phyloP scores from a whole-genome alignment of 2,797 vertebrate genomes.

The Choloepus didactylus region DNA sequence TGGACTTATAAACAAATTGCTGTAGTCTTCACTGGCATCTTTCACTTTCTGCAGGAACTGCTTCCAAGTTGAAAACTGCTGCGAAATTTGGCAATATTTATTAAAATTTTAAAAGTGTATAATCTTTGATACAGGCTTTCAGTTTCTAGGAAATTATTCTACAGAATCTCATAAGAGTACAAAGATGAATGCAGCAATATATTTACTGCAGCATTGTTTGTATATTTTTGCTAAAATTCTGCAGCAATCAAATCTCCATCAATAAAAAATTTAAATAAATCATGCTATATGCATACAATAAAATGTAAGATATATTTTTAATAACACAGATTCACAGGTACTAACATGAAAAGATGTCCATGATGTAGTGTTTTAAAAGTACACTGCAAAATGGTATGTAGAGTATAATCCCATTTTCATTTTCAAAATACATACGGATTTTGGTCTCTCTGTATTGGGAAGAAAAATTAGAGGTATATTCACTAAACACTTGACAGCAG shows the following conservation, averaged over 20 bases:
- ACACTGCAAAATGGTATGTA: conserved; percentile 4
- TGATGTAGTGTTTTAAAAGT: neutral
- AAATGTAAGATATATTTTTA: neutral
- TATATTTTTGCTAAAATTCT: conserved; percentile 17
- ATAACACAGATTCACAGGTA: conserved; percentile 16
- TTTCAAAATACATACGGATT: neutral
- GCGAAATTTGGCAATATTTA: conserved; percentile 7
- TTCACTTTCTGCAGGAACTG: conserved; percentile 10
- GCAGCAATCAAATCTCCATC: conserved; percentile 29
- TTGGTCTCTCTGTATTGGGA: neutral
- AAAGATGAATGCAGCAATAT: neutral
- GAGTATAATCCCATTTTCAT: conserved; percentile 18
- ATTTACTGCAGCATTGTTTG: conserved; percentile 15
- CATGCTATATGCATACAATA: neutral
- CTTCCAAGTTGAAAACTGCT: conserved; percentile 41
- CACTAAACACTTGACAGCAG: neutral
- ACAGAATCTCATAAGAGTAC: conserved; percentile 21
- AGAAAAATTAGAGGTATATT: conserved; percentile 13
- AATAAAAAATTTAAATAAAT: conserved; percentile 43
- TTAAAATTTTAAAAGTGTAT: conserved; percentile 38
- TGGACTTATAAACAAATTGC: neutral
- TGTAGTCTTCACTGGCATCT: neutral
- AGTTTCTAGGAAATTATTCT: conserved; percentile 38
- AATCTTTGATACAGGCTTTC: conserved; percentile 44
- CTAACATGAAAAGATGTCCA: neutral